Conservation (phyloP, 2,888 invertebrate genomes). For the Baronia brevicornis region DNA sequence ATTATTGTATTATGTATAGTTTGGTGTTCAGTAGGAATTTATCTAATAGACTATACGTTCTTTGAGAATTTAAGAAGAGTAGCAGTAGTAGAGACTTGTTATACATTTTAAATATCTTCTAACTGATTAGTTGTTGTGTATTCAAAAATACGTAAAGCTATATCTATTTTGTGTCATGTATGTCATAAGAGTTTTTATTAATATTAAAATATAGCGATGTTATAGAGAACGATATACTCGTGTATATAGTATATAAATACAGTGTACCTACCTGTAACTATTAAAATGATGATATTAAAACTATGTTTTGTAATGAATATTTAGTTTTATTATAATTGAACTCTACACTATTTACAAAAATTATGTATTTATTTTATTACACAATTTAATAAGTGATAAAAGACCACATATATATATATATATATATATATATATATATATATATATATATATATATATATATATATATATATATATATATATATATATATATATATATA, state of each 20-base stretch:
- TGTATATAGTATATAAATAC: conserved; percentile 65
- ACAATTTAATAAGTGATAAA: neutral
- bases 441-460: too few relatives aligned
- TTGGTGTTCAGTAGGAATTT: conserved; percentile 16
- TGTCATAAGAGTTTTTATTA: conserved; percentile 20
- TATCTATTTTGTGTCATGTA: conserved; percentile 17
- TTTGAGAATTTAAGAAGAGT: conserved; percentile 19
- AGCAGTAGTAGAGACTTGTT: conserved; percentile 19
- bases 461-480: too few relatives aligned
- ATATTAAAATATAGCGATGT: conserved; percentile 25
- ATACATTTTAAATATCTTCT: conserved; percentile 21
- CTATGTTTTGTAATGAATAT: conserved; percentile 43
- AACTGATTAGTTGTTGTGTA: conserved; percentile 14
- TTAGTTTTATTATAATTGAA: conserved; percentile 11
- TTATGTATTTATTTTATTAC: conserved; percentile 16
- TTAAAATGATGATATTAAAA: conserved; percentile 51
- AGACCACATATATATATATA: too few relatives aligned
- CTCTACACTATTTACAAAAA: too few relatives aligned
- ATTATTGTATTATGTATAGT: conserved; percentile 47
- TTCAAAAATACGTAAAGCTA: conserved; percentile 7
- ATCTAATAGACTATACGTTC: conserved; percentile 17
- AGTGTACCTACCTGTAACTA: conserved; percentile 52
- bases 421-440: too few relatives aligned
- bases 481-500: too few relatives aligned
- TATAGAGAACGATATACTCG: conserved; percentile 26